phyloP scores from a whole-genome alignment of 1,140 invertebrate species.

The Anthonomus grandis region DNA sequence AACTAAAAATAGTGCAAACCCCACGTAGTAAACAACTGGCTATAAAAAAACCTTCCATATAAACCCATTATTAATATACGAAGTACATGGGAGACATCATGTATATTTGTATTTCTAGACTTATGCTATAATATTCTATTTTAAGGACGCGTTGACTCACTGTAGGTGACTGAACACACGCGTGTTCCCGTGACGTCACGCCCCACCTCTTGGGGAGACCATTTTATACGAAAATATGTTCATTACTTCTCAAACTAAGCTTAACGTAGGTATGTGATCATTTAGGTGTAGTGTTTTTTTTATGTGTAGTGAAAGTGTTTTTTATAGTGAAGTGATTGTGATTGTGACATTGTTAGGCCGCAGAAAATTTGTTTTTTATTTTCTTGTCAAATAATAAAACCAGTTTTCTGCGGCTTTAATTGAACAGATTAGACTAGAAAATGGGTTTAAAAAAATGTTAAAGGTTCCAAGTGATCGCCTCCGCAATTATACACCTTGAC shows the following conservation, averaged over 20 bases:
- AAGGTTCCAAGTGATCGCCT: conserved; percentile 31
- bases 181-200: conserved; percentile 22
- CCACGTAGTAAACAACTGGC: no score
- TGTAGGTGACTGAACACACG: conserved; percentile 24
- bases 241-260: conserved; percentile 15
- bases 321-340: conserved; percentile 2
- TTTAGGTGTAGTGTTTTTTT: not conserved
- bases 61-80: conserved; percentile 3
- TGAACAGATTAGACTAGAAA: conserved; percentile 29
- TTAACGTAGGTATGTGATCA: conserved; percentile 3
- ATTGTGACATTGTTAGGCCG: not conserved
- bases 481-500: conserved; percentile 4
- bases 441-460: conserved; percentile 14
- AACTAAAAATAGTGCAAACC: no score
- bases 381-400: not conserved
- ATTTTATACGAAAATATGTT: conserved; percentile 13
- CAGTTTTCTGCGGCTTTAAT: conserved; percentile 30
- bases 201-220: conserved; percentile 21
- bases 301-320: not conserved
- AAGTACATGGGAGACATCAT: not conserved
- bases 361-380: conserved; percentile 14
- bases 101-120: conserved; percentile 18
- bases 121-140: no score
- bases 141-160: conserved; percentile 10
- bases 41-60: no score